Conservation (phyloP, 92 coral and sea anemone genomes). For the Chrysogorgia sp. region DNA sequence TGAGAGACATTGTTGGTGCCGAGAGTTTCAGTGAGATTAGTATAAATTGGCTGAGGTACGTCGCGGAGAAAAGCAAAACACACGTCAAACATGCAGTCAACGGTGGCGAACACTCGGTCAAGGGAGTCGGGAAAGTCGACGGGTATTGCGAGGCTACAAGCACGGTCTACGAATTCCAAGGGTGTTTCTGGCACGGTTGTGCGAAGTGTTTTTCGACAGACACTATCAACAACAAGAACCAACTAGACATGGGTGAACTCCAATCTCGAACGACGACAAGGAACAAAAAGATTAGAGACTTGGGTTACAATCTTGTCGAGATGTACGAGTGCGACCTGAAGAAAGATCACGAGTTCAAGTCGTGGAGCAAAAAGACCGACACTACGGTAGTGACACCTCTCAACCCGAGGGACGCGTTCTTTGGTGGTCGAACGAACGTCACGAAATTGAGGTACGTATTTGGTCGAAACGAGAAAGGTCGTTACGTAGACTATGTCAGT, state of each 20-base stretch:
- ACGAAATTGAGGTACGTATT: no score
- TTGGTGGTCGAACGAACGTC: background rate
- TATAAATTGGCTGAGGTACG: constrained; percentile 4
- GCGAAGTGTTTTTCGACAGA: background rate
- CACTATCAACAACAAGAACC: constrained; percentile 19
- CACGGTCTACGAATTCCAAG: constrained; percentile 23
- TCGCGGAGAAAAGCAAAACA: background rate
- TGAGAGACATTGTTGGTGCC: constrained; percentile 29
- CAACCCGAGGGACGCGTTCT: background rate
- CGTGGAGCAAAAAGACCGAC: background rate
- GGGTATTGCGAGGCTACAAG: constrained; percentile 1
- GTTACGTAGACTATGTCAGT: no score
- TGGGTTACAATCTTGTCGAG: background rate
- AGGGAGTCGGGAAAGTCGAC: constrained; percentile 14
- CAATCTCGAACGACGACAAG: background rate
- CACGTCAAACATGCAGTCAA: background rate
- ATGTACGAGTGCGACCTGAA: constrained; percentile 21
- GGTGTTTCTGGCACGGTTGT: constrained; percentile 6
- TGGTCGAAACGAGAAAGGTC: no score
- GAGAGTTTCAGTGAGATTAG: background rate
- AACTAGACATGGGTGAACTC: constrained; percentile 24
- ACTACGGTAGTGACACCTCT: background rate
- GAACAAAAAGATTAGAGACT: background rate
- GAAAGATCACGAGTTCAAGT: background rate
- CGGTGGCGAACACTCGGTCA: constrained; percentile 8